Evolutionary conservation across 2,888 invertebrate species (phyloP), one percentile per base, ranked within the genome.

Genomic region (Heliconius ismenius): DNA sequence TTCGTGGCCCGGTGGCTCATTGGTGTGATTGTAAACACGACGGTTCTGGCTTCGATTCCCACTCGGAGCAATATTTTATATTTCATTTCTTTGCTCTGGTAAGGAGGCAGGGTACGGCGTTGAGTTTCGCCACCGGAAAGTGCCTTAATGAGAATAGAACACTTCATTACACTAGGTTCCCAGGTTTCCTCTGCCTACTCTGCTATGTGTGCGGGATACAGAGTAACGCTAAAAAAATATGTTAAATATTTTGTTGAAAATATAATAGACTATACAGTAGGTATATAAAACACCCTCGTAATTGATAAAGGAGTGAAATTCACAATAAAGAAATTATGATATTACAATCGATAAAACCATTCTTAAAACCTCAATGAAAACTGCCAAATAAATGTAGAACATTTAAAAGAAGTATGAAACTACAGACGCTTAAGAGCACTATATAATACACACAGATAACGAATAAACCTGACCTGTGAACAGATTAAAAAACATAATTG

Each of bases 401-500:
- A 49, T 49, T 49, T 43, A 15, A 18, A 49, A 62, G 0, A 26
- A 10, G 21, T 21, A 54, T 21, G 21, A 54, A 54, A n/a, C 54
- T 21, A 58, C 11, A 58, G 58, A 11, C 58, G n/a, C 4, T 43
- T n/a, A 58, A 58, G 58, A n/a, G 11, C 11, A n/a, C n/a, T 58
- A n/a, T 58, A n/a, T n/a, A 58, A 58, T 58, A n/a, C 13, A 67
- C 43, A 67, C 0, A 67, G 32, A 67, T 68, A 68, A 43, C 68
- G 18, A 49, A 68, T 21, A 68, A 24, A 43, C 54, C 32, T 70
- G 69, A 70, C 69, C 69, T 32, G 54, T 49, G 10, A 32, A 70
- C 54, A 70, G 69, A 70, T 70, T 67, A 54, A 70, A 69, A 69
- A 69, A 11, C 3, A 32, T 70, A 54, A 54, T 70, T 54, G 54